Conservation (phyloP, 2,888 invertebrate species). For the Troglohyphantes excavatus region DNA sequence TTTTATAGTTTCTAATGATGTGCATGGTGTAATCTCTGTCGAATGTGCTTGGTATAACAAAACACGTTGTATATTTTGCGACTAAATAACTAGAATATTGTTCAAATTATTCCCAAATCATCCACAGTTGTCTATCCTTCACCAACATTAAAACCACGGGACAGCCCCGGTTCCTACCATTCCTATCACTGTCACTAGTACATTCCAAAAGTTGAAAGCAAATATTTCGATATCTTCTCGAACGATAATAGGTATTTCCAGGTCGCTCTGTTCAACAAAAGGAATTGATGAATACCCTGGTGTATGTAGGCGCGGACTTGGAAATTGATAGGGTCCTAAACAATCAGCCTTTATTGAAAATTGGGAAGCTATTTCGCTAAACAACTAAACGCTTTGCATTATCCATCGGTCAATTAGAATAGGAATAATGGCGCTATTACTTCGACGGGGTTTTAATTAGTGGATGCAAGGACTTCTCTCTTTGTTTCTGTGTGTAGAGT, state of each 20-base stretch:
- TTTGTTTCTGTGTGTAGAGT: not conserved
- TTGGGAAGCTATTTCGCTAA: not conserved
- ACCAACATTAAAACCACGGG: no score
- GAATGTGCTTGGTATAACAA: no score
- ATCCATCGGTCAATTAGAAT: conserved; percentile 6
- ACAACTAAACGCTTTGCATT: conserved; percentile 9
- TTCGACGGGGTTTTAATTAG: conserved; percentile 1
- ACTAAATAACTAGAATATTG: no score
- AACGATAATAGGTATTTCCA: not conserved
- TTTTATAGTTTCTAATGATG: no score
- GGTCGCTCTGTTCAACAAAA: not conserved
- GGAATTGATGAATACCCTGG: not conserved
- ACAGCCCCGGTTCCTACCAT: no score
- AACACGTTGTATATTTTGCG: no score
- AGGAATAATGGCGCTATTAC: not conserved
- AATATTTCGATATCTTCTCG: not conserved
- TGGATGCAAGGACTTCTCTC: not conserved
- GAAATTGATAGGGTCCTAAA: not conserved
- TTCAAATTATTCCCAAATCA: no score
- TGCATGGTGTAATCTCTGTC: no score
- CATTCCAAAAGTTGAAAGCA: no score
- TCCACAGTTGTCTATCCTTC: no score
- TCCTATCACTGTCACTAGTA: no score
- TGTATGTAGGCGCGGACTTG: not conserved
- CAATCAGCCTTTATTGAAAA: not conserved